phyloP scores from a whole-genome alignment of 2,888 invertebrate genomes.

The Cactoblastis cactorum region DNA sequence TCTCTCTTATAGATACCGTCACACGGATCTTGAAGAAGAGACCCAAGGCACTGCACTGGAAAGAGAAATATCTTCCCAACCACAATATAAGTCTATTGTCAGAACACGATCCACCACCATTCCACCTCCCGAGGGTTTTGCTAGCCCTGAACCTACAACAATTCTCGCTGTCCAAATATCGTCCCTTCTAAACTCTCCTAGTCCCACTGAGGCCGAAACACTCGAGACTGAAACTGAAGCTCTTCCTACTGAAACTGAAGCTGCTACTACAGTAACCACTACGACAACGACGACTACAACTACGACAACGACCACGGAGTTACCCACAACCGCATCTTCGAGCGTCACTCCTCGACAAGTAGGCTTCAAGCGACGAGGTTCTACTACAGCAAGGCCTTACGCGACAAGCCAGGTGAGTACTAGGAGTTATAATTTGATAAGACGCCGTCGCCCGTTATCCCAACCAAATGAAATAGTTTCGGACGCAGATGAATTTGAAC shows the following conservation, averaged over 20 bases:
- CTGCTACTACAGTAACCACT: conserved; percentile 43
- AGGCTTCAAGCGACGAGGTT: conserved; percentile 44
- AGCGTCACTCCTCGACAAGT: conserved; percentile 41
- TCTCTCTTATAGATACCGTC: conserved; percentile 46
- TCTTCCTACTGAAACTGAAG: conserved; percentile 37
- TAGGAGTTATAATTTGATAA: conserved; percentile 71
- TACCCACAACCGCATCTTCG: conserved; percentile 31
- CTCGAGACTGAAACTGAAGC: conserved; percentile 31
- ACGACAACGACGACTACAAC: conserved; percentile 41
- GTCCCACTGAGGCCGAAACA: conserved; percentile 24
- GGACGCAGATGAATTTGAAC: conserved; percentile 50
- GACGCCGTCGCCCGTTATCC: conserved; percentile 58
- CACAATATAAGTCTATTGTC: conserved; percentile 63
- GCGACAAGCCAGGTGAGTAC: conserved; percentile 76
- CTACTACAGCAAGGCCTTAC: conserved; percentile 43
- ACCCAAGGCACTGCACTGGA: conserved; percentile 57
- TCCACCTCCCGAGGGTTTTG: conserved; percentile 37
- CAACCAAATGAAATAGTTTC: conserved; percentile 63
- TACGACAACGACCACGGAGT: conserved; percentile 32
- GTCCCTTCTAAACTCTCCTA: conserved; percentile 60
- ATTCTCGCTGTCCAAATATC: conserved; percentile 69
- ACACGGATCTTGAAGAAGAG: conserved; percentile 47
- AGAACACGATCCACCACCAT: conserved; percentile 56
- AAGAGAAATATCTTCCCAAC: conserved; percentile 65
- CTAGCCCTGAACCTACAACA: conserved; percentile 60